phyloP scores from a whole-genome alignment of 2,888 invertebrate genomes.

The Tiphia femorata region DNA sequence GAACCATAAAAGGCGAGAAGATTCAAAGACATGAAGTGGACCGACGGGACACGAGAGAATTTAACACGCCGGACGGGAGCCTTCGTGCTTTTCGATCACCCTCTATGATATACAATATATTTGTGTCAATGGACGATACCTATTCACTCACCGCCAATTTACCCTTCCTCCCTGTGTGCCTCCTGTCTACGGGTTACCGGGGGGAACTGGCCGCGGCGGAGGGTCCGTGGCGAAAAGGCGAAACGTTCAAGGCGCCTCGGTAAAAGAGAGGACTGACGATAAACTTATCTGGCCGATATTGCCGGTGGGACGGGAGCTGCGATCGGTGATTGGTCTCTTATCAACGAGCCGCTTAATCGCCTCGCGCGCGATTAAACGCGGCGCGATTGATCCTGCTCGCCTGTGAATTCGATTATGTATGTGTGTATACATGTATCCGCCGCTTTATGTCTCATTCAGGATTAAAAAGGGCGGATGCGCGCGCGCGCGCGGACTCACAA shows the following conservation, averaged over 20 bases:
- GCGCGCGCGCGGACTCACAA: slow-evolving; percentile 9
- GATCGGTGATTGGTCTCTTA: slow-evolving; percentile 33
- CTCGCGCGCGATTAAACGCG: slow-evolving; percentile 21
- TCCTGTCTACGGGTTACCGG: no score
- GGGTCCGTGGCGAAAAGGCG: neutral
- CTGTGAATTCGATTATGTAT: slow-evolving; percentile 46
- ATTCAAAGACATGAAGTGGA: no score
- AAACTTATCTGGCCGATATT: slow-evolving; percentile 39
- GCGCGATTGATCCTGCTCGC: slow-evolving; percentile 35
- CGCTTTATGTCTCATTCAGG: slow-evolving; percentile 45
- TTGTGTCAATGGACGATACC: neutral
- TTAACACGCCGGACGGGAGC: no score
- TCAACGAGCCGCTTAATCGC: slow-evolving; percentile 38
- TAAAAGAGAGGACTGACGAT: slow-evolving; percentile 38
- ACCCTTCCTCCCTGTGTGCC: no score
- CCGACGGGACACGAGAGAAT: no score
- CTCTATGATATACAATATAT: no score
- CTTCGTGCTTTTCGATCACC: no score
- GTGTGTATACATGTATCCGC: no score
- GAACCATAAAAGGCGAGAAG: no score
- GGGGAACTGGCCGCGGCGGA: neutral
- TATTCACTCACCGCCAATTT: no score
- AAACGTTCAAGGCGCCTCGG: slow-evolving; percentile 34
- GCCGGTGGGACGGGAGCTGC: slow-evolving; percentile 16
- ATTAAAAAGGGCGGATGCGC: slow-evolving; percentile 38